These are phyloP conservation scores for Schizopygopsis pylzovi DNA, from an alignment of 2,797 vertebrate genomes.

Conservation along the genomic window DNA sequence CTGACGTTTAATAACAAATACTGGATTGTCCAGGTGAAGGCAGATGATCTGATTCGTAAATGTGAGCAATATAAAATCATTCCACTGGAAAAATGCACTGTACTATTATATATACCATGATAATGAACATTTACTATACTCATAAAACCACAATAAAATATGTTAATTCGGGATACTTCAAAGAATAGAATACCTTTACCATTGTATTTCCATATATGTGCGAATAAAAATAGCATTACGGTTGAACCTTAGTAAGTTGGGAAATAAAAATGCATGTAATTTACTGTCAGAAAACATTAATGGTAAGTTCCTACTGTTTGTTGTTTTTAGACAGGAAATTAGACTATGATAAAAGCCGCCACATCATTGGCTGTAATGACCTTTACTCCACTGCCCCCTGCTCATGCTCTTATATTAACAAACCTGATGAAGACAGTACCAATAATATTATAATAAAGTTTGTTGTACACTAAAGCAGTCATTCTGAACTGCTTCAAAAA, in stretches of 20 bases:
- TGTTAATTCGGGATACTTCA: neutral
- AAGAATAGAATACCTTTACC: neutral
- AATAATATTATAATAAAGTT: neutral
- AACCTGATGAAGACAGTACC: neutral
- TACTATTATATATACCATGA: neutral
- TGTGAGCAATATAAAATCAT: neutral
- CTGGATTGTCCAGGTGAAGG: neutral
- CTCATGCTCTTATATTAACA: neutral
- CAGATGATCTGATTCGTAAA: neutral
- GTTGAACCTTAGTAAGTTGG: neutral
- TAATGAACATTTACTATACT: neutral
- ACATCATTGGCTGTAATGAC: neutral
- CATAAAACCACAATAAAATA: neutral
- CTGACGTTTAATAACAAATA: neutral
- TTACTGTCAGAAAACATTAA: neutral
- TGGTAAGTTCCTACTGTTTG: neutral
- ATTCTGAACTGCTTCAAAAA: neutral
- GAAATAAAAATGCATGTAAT: neutral
- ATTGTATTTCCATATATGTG: neutral
- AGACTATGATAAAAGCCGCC: conserved; percentile 5
- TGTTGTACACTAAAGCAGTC: neutral
- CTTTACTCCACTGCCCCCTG: conserved; percentile 29
- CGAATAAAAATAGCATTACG: neutral
- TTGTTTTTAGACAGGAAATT: neutral
- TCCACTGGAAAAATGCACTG: neutral